Evolutionary conservation across 2,113 vertebrate species (phyloP).

Genomic region (Thalassoma bifasciatum): DNA sequence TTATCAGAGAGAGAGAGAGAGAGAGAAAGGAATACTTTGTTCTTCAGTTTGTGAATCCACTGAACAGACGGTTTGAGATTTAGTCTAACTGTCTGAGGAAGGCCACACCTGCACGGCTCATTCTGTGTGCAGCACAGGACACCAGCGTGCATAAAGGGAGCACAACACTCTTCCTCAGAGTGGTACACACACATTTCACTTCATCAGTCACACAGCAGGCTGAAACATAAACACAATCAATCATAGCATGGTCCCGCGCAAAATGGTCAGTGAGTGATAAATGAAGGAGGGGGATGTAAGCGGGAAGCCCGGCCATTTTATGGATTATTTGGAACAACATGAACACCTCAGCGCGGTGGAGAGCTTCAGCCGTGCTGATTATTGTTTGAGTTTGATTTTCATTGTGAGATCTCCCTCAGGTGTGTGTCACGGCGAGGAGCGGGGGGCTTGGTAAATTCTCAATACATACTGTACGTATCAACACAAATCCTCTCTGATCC

Average conservation of each 20-base stretch:
- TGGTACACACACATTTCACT: slow-evolving; percentile 43
- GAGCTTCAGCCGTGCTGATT: slow-evolving; percentile 32
- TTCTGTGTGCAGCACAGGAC: neutral
- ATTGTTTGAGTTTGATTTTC: slow-evolving; percentile 44
- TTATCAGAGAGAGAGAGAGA: neutral
- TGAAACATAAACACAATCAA: slow-evolving; percentile 77
- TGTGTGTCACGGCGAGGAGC: slow-evolving; percentile 1
- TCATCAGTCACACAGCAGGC: slow-evolving; percentile 68
- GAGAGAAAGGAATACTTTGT: neutral
- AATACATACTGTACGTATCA: neutral
- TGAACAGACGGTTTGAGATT: neutral
- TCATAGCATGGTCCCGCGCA: slow-evolving; percentile 57
- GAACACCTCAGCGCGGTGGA: slow-evolving; percentile 14
- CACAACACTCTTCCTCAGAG: slow-evolving; percentile 26
- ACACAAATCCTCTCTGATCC: slow-evolving; percentile 19
- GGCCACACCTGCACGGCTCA: slow-evolving; percentile 11
- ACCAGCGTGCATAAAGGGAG: neutral
- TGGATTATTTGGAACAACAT: slow-evolving; percentile 62
- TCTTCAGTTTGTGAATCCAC: neutral
- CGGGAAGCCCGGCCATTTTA: slow-evolving; percentile 38
- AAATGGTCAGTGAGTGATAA: slow-evolving; percentile 67
- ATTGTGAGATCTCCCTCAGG: slow-evolving; percentile 1
- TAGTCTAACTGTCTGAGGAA: neutral
- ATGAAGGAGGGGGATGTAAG: slow-evolving; percentile 44
- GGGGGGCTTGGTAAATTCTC: neutral